phyloP scores from a whole-genome alignment of 1,140 invertebrate genomes.

The Drosophila mayri region DNA sequence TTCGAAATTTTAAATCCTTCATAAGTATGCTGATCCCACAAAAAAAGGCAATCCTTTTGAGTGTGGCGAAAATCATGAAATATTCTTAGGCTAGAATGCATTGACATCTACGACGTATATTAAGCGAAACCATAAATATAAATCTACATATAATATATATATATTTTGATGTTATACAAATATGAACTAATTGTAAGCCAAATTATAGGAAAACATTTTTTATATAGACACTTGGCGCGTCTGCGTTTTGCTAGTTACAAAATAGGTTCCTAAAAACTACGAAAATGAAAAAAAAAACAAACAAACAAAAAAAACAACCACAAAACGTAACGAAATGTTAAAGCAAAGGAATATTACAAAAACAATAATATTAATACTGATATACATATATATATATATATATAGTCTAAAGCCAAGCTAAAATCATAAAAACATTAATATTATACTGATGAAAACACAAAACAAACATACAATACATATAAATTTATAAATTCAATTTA shows the following conservation, averaged over 20 bases:
- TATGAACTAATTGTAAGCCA: constrained; percentile 79
- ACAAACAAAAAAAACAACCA: constrained; percentile 16
- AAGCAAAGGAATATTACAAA: constrained; percentile 53
- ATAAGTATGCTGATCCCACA: constrained; percentile 8
- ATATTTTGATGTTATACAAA: constrained; percentile 78
- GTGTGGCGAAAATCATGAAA: constrained; percentile 18
- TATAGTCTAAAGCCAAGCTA: constrained; percentile 79
- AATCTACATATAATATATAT: constrained; percentile 55
- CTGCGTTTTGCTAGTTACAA: constrained; percentile 75
- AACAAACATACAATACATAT: constrained; percentile 52
- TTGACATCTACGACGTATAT: constrained; percentile 33
- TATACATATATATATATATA: constrained; percentile 39
- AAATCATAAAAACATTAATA: constrained; percentile 63
- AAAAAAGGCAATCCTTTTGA: neutral
- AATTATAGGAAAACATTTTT: constrained; percentile 76
- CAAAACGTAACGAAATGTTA: constrained; percentile 48
- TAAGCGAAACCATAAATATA: constrained; percentile 41
- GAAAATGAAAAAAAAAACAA: constrained; percentile 26
- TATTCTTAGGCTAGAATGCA: constrained; percentile 40
- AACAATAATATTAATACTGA: constrained; percentile 67
- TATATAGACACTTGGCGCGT: constrained; percentile 69
- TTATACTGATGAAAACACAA: constrained; percentile 17
- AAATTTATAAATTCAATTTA: constrained; percentile 73
- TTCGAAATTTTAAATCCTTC: neutral
- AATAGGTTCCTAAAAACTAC: constrained; percentile 73